Base-by-base conservation (phyloP, 1,140 invertebrate genomes). In the Musca vetustissima region DNA sequence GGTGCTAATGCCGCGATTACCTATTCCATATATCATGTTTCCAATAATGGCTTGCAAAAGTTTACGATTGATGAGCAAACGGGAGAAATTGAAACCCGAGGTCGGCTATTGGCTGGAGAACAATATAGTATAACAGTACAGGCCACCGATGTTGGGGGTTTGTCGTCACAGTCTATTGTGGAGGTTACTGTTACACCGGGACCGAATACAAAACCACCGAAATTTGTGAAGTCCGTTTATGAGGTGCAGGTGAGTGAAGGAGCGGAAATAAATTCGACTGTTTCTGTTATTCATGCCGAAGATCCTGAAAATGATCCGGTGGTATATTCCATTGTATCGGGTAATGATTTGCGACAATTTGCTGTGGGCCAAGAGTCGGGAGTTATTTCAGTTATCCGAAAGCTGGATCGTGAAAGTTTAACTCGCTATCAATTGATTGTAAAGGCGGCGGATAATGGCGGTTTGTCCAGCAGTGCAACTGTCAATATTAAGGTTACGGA, bases 281-380 rank as follows among this genome's bases (percentile, higher is more conserved):
- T 95, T 1, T 89, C 90, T 0, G 90, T 89, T 7, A 85, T 88
- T 1, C 82, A 93, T 89, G 93, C 94, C 1, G 84, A 89, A 72
- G 94, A 96, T 85, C 93, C 93, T 21, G 94, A 96, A 85, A 93
- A 93, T 74, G 93, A 95, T 83, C 89, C 89, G 0, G 91, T 96
- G 0, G 88, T 88, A 0, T 97, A 95, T 80, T 90, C 91, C 1
- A 94, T 96, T 61, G 84, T 92, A 32, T 93, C 91, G 7, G 94
- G 93, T 19, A 95, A 96, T 79, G 92, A 94, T 77, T 84, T 94
- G 1, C 84, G 90, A 15, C 93, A 95, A 77, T 97, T 97, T 77
- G 86, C 88, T 0, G 93, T 97, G 49, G 92, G 93, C 53, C 86
- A 91, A 68, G 92, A 88, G 74, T 92, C 88, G 14, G 94, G 94